A percentile compares a stretch with the other conserved stretches of the same genome.
Evolutionary conservation across 2,113 vertebrate species (phyloP).

Genomic region (Vanacampus margaritifer): DNA sequence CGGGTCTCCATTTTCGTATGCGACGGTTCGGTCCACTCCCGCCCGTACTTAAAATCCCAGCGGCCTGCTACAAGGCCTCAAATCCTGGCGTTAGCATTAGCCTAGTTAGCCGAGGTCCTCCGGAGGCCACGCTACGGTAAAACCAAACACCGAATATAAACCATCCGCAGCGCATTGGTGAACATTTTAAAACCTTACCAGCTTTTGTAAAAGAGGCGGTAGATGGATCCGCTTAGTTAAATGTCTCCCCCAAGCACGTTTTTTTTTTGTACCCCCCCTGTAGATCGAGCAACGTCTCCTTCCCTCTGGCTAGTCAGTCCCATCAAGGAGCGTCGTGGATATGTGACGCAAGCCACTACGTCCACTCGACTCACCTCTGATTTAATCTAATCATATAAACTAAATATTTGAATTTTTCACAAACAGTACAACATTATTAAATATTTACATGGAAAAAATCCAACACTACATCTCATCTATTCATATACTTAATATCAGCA

Average conservation of each 20-base stretch:
- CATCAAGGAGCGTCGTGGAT: background rate
- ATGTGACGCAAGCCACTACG: background rate
- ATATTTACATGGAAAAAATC: too few relatives aligned
- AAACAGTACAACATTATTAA: too few relatives aligned
- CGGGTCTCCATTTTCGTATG: constrained; percentile 40
- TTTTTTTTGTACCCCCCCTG: background rate
- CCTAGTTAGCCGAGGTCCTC: background rate
- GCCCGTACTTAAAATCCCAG: constrained; percentile 26
- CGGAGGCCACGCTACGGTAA: constrained; percentile 11
- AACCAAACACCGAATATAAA: background rate
- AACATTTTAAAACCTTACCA: constrained; percentile 41
- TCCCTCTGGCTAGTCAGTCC: background rate
- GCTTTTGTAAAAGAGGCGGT: background rate
- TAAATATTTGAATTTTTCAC: too few relatives aligned
- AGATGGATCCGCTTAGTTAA: constrained; percentile 14
- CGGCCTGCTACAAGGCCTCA: constrained; percentile 52
- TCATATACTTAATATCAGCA: too few relatives aligned
- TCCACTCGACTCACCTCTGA: background rate
- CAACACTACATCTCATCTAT: too few relatives aligned
- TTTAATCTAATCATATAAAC: too few relatives aligned
- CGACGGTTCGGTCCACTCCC: constrained; percentile 18
- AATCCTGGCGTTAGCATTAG: constrained; percentile 31
- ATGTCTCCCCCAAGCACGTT: background rate
- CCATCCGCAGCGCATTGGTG: constrained; percentile 23
- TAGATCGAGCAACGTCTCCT: background rate